Evolutionary conservation across 2,113 vertebrate species (phyloP).

Genomic region (Halichoerus grypus): DNA sequence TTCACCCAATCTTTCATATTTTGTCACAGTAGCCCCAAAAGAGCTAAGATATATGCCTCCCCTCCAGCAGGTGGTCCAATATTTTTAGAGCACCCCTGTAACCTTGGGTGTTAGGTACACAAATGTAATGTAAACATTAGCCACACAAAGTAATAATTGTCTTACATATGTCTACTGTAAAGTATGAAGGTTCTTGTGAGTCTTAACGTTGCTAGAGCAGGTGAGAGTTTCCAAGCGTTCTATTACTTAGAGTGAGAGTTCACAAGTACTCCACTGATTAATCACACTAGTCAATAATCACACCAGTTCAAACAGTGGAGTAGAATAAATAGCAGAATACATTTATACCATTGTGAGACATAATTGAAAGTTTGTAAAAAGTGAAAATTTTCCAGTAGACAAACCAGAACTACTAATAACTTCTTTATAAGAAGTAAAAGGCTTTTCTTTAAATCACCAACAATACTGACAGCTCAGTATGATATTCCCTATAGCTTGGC

Average conservation of each 20-base stretch:
- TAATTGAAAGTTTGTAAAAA: conserved; percentile 13
- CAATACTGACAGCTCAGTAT: neutral
- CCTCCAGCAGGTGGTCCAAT: neutral
- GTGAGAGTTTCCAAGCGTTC: neutral
- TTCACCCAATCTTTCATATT: neutral
- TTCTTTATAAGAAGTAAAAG: neutral
- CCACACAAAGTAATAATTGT: neutral
- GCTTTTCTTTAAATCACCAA: neutral
- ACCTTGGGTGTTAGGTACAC: neutral
- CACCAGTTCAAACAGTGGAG: neutral
- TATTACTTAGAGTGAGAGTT: neutral
- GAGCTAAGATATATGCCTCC: neutral
- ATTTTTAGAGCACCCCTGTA: neutral
- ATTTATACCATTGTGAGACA: neutral
- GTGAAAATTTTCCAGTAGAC: neutral
- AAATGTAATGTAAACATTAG: neutral
- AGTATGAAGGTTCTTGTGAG: neutral
- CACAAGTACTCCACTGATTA: neutral
- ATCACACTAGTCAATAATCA: neutral
- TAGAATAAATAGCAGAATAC: neutral
- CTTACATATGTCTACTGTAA: neutral
- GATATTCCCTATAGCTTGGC: neutral
- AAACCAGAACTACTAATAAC: neutral
- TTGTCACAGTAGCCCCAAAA: neutral
- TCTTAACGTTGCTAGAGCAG: neutral